These are phyloP conservation scores for Oryzias curvinotus DNA, from an alignment of 2,113 vertebrate species.

Conservation along the genomic window DNA sequence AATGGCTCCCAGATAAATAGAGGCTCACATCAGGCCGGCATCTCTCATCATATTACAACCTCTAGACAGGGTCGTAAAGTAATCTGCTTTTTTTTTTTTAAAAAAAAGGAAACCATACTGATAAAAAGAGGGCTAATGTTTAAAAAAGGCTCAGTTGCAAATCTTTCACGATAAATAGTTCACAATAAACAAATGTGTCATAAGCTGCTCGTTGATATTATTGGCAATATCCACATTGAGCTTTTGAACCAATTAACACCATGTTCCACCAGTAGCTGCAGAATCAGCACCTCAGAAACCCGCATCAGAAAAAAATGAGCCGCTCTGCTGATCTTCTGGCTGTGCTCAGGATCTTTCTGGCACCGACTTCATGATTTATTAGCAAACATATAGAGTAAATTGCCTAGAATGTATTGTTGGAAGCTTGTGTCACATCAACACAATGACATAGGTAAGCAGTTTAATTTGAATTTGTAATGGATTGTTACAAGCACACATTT, in stretches of 20 bases:
- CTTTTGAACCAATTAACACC: neutral
- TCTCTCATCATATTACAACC: slow-evolving; percentile 34
- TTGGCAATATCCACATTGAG: neutral
- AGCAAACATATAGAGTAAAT: slow-evolving; percentile 15
- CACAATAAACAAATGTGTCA: too few species aligned
- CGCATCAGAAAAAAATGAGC: neutral
- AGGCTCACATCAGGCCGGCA: slow-evolving; percentile 42
- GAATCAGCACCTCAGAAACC: slow-evolving; percentile 21
- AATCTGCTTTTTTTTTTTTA: neutral
- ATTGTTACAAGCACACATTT: neutral
- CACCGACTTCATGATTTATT: neutral
- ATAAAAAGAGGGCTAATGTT: neutral
- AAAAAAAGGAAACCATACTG: neutral
- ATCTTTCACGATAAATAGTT: too few species aligned
- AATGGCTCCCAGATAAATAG: slow-evolving; percentile 53
- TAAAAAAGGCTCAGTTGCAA: neutral
- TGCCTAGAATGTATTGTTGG: neutral
- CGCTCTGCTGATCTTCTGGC: slow-evolving; percentile 2
- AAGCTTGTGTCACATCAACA: slow-evolving; percentile 1
- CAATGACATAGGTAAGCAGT: neutral
- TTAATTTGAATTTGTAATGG: neutral
- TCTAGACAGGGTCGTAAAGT: slow-evolving; percentile 19
- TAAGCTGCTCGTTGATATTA: too few species aligned
- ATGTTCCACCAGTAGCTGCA: slow-evolving; percentile 1
- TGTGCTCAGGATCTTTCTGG: slow-evolving; percentile 2